Base-by-base conservation (phyloP, 2,113 vertebrate species). In the Isichthys henryi region DNA sequence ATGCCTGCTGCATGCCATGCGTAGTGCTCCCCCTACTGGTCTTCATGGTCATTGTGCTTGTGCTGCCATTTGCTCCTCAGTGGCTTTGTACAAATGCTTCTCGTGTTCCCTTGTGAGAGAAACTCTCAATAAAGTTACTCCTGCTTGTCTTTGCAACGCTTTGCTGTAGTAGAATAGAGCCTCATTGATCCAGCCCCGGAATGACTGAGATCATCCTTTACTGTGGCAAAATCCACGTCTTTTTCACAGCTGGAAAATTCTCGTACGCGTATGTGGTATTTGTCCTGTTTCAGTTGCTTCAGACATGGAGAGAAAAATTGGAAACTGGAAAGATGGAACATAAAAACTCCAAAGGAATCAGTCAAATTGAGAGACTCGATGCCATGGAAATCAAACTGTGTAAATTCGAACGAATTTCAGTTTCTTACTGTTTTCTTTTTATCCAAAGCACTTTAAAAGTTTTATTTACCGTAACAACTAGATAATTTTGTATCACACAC, bases 31-130 rank as follows among this genome's bases (percentile, higher is more conserved):
- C 31, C 35, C 74, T 80, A 80, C 11, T 80, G 83, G 88, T 87
- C 88, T 89, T 88, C 80, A 87, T 85, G 87, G 27, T 90, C 91
- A 91, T 92, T 88, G 50, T 89, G 90, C 90, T 89, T 90, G 48
- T 90, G 89, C 48, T 13, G 70, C 35, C 82, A 53, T 92, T 91
- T 89, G 88, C 82, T n/a, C 31, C 50, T 48, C 82, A 53, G 85
- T 87, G 77, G 87, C 66, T 91, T 86, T 91, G 92, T 92, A 88
- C 89, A 90, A 90, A 88, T 48, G 90, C 91, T 89, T 88, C 90
- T 43, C 46, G 90, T 91, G 90, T 91, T 90, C 90, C 88, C 77
- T 89, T 91, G 89, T 92, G 91, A 91, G 90, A 91, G 87, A 90
- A 89, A 89, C 85, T 70, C 88, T 74, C 91, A 92, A 92, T 92